phyloP scores from a whole-genome alignment of 1,140 invertebrate genomes.

The Drosophila pseudoananassae region DNA sequence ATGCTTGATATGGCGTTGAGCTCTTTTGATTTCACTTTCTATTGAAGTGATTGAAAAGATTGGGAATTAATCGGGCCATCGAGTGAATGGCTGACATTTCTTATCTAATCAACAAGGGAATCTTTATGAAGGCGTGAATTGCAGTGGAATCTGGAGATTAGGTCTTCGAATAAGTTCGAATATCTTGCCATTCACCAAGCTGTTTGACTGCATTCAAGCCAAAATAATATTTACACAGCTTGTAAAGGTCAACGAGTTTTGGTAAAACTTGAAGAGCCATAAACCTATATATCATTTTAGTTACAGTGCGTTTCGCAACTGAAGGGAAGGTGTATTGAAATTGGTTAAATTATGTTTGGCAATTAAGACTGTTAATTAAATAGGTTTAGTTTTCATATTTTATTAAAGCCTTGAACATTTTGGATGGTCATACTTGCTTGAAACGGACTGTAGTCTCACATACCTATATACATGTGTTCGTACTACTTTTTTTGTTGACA shows the following conservation, averaged over 20 bases:
- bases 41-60: conserved; percentile 34
- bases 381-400: neutral
- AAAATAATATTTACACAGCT: conserved; percentile 57
- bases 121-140: conserved; percentile 15
- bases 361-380: neutral
- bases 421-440: conserved; percentile 6
- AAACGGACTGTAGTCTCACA: conserved; percentile 26
- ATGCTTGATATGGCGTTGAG: conserved; percentile 46
- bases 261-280: conserved; percentile 59
- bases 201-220: conserved; percentile 54
- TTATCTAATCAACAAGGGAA: conserved; percentile 35
- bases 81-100: conserved; percentile 11
- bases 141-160: conserved; percentile 13
- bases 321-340: neutral
- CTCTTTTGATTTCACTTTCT: conserved; percentile 69
- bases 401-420: neutral
- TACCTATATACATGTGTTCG: neutral
- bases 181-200: conserved; percentile 29
- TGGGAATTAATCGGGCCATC: conserved; percentile 12
- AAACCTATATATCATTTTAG: conserved; percentile 57
- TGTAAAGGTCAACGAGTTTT: conserved; percentile 76
- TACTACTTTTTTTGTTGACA: conserved; percentile 52
- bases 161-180: conserved; percentile 6
- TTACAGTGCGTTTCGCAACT: conserved; percentile 35
- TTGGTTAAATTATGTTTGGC: neutral